Conservation (phyloP, 2,113 vertebrate species). For the Harpagus bidentatus region DNA sequence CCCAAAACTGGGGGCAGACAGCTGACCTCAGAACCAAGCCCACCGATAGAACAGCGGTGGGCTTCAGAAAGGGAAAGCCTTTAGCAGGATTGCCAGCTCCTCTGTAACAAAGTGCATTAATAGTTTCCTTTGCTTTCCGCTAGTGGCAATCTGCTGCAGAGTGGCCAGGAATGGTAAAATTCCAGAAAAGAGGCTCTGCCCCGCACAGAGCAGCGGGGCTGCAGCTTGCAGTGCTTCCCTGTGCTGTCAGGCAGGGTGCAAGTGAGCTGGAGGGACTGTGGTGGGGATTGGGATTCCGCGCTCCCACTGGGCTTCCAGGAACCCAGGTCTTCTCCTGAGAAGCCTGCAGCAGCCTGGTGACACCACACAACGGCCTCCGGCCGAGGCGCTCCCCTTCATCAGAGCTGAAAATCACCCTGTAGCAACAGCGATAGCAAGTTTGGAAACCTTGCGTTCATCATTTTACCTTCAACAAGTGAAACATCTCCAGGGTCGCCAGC, state of each 20-base stretch:
- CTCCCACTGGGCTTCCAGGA: not conserved
- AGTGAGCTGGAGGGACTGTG: not conserved
- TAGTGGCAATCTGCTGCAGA: not conserved
- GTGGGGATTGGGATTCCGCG: not conserved
- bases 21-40: not conserved
- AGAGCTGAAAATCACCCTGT: not conserved
- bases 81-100: not conserved
- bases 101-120: not conserved
- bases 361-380: accelerated
- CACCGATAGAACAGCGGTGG: not conserved
- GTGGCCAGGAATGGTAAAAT: not conserved
- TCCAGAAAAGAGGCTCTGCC: not conserved
- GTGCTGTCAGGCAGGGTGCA: not conserved
- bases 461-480: not conserved
- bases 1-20: not conserved
- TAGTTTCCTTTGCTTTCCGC: not conserved
- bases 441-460: not conserved
- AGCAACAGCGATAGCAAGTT: not conserved
- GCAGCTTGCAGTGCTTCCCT: not conserved
- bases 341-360: not conserved
- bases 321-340: not conserved
- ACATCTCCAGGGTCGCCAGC: not conserved
- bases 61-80: not conserved
- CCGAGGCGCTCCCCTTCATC: not conserved
- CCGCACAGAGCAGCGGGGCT: accelerated